These are phyloP conservation scores for Stegastes partitus DNA, from an alignment of 2,113 vertebrate genomes.

Conservation along the genomic window DNA sequence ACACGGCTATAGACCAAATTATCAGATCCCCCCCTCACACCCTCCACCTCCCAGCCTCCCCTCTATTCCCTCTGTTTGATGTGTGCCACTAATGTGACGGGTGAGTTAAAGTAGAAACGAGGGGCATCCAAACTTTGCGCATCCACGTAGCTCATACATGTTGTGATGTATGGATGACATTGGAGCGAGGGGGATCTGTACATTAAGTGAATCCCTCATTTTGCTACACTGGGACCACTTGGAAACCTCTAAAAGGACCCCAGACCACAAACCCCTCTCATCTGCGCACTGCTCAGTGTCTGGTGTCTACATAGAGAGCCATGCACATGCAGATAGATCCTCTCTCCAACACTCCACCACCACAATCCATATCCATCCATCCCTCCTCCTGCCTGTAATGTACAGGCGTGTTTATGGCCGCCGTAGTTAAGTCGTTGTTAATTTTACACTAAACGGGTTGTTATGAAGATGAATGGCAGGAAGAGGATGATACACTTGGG, in stretches of 20 bases:
- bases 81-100: conserved; percentile 5
- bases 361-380: conserved; percentile 2
- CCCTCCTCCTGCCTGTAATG: conserved; percentile 67
- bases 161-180: neutral
- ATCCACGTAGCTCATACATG: neutral
- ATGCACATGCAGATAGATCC: too few relatives aligned
- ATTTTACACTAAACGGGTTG: conserved; percentile 87
- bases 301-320: too few relatives aligned
- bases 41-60: neutral
- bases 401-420: conserved; percentile 81
- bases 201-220: neutral
- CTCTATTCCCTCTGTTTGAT: neutral
- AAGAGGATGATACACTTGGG: conserved; percentile 76
- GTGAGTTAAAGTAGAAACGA: neutral
- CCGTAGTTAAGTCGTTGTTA: conserved; percentile 86
- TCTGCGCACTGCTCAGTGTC: neutral
- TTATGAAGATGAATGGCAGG: conserved; percentile 84
- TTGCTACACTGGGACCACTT: neutral
- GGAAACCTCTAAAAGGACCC: neutral
- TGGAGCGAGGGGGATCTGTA: neutral
- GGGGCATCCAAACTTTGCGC: neutral
- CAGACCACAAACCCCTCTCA: neutral
- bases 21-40: conserved; percentile 73
- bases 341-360: neutral
- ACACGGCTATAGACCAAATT: conserved; percentile 92